These are phyloP conservation scores for Cathartes aura DNA, from an alignment of 2,113 vertebrate genomes.

Conservation along the genomic window DNA sequence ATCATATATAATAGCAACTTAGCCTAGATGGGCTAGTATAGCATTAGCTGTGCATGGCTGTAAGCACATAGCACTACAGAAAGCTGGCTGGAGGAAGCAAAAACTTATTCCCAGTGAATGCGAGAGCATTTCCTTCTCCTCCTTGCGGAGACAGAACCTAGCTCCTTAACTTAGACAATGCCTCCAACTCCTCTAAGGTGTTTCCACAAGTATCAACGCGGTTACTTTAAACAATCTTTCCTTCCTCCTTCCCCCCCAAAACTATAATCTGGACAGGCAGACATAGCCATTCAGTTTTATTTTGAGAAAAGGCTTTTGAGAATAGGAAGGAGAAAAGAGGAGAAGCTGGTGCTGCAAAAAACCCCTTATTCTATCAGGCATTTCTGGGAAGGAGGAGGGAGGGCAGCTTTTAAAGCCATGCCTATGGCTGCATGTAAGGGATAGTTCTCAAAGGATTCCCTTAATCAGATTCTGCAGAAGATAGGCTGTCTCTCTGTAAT, in stretches of 20 bases:
- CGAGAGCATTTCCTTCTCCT: background rate
- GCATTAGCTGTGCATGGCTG: background rate
- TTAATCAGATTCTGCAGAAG: constrained; percentile 17
- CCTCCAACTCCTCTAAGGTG: background rate
- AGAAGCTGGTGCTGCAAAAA: background rate
- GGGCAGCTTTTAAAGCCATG: background rate
- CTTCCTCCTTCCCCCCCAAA: background rate
- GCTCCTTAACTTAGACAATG: background rate
- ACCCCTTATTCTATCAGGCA: background rate
- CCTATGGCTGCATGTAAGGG: background rate
- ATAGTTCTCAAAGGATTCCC: background rate
- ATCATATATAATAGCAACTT: background rate
- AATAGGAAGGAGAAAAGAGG: background rate
- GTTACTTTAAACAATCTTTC: background rate
- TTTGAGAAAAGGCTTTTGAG: background rate
- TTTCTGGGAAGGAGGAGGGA: background rate
- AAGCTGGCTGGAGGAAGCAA: background rate
- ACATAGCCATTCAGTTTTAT: background rate
- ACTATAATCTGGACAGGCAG: background rate
- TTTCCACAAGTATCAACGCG: background rate
- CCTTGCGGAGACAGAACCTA: background rate
- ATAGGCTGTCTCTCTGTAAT: background rate
- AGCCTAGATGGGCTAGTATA: background rate
- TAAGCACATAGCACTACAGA: background rate
- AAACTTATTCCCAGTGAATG: background rate